phyloP scores from a whole-genome alignment of 1,140 invertebrate species.

The Dryas iulia region DNA sequence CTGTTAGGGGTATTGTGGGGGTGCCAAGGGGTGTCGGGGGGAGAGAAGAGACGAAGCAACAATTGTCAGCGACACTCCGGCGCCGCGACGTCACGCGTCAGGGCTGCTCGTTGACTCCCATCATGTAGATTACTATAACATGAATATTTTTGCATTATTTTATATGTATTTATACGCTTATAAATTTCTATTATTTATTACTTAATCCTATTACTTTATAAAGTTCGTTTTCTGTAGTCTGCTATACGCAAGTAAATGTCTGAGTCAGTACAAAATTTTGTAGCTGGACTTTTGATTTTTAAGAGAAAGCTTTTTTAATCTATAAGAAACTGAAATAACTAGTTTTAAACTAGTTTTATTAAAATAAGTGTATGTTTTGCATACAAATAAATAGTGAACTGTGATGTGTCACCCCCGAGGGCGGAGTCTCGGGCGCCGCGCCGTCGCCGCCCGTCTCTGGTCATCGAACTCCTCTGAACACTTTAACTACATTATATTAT shows the following conservation, averaged over 20 bases:
- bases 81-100: slow-evolving; percentile 30
- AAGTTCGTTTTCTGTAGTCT: no score
- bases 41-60: slow-evolving; percentile 38
- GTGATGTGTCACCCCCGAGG: neutral
- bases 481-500: neutral
- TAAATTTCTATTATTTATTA: no score
- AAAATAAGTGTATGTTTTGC: neutral
- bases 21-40: neutral
- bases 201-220: no score
- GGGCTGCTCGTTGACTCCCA: slow-evolving; percentile 16
- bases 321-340: no score
- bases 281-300: no score
- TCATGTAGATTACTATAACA: neutral
- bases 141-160: neutral
- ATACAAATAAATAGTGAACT: neutral
- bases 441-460: neutral
- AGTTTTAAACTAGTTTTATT: neutral
- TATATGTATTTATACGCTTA: neutral
- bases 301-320: no score
- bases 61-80: slow-evolving; percentile 52
- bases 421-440: neutral
- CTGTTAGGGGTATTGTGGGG: no score
- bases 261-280: no score
- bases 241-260: no score
- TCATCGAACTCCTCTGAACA: neutral